Percentiles rank a stretch among this genome's conserved stretches.
These are phyloP conservation scores for Drosophila sp. DNA, from an alignment of 1,140 invertebrate genomes.

Conservation along the genomic window DNA sequence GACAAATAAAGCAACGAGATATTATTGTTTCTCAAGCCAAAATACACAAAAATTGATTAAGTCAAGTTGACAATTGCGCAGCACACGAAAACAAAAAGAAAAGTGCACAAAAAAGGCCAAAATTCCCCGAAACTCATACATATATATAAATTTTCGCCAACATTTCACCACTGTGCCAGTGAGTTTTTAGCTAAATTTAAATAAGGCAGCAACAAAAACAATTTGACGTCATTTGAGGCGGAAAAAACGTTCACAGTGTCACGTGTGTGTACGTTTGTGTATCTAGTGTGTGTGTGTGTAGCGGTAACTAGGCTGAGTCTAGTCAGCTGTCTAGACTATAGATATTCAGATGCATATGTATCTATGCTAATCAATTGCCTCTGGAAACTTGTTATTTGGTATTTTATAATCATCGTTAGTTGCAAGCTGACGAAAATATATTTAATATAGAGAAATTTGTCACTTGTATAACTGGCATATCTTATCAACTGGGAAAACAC, in stretches of 20 bases:
- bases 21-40: constrained; percentile 52
- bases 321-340: constrained; percentile 28
- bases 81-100: constrained; percentile 11
- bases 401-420: constrained; percentile 60
- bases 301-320: constrained; percentile 19
- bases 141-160: constrained; percentile 21
- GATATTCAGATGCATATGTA: constrained; percentile 13
- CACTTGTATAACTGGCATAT: constrained; percentile 39
- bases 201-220: constrained; percentile 39
- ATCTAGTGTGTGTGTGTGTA: constrained; percentile 32
- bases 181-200: constrained; percentile 60
- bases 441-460: constrained; percentile 4
- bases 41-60: constrained; percentile 57
- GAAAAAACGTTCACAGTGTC: constrained; percentile 32
- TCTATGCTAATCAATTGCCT: constrained; percentile 16
- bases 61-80: constrained; percentile 51
- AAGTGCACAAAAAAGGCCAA: neutral
- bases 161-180: constrained; percentile 68
- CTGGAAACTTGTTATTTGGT: constrained; percentile 10
- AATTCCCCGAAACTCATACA: constrained; percentile 1
- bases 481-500: constrained; percentile 52
- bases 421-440: constrained; percentile 67
- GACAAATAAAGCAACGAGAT: constrained; percentile 53
- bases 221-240: constrained; percentile 63
- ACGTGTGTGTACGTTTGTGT: constrained; percentile 56